Evolutionary conservation across 2,888 invertebrate genomes (phyloP).

Genomic region (Baronia brevicornis): DNA sequence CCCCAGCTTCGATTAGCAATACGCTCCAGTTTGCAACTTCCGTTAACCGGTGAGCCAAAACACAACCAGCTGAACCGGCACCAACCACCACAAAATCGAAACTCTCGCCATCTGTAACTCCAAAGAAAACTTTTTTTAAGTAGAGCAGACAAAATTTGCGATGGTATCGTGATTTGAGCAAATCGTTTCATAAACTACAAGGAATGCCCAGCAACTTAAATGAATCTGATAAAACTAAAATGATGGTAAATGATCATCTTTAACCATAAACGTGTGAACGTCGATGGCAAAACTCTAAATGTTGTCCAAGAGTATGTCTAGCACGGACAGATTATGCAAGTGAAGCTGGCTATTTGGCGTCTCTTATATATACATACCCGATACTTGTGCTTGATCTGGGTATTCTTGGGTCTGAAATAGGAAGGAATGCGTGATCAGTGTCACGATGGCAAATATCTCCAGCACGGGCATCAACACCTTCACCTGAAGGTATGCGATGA

Average conservation of each 20-base stretch:
- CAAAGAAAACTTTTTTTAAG: neutral
- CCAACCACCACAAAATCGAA: slow-evolving; percentile 54
- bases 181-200: too few relatives aligned
- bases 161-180: too few relatives aligned
- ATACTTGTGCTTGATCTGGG: neutral
- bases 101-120: slow-evolving; percentile 5
- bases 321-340: too few relatives aligned
- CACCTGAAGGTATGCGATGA: slow-evolving; percentile 7
- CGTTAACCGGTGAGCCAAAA: slow-evolving; percentile 82
- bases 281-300: too few relatives aligned
- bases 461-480: slow-evolving; percentile 5
- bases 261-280: too few relatives aligned
- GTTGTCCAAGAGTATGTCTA: too few relatives aligned
- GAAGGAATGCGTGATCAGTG: neutral
- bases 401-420: slow-evolving; percentile 3
- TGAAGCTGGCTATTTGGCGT: too few relatives aligned
- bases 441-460: neutral
- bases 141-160: too few relatives aligned
- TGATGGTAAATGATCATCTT: too few relatives aligned
- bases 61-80: slow-evolving; percentile 77
- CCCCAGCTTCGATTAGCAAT: slow-evolving; percentile 82
- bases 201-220: too few relatives aligned
- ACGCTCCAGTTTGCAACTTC: slow-evolving; percentile 79
- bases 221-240: too few relatives aligned
- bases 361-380: slow-evolving; percentile 6